These are phyloP conservation scores for Holacanthella duospinosa DNA, from an alignment of 2,888 invertebrate genomes.

Conservation along the genomic window DNA sequence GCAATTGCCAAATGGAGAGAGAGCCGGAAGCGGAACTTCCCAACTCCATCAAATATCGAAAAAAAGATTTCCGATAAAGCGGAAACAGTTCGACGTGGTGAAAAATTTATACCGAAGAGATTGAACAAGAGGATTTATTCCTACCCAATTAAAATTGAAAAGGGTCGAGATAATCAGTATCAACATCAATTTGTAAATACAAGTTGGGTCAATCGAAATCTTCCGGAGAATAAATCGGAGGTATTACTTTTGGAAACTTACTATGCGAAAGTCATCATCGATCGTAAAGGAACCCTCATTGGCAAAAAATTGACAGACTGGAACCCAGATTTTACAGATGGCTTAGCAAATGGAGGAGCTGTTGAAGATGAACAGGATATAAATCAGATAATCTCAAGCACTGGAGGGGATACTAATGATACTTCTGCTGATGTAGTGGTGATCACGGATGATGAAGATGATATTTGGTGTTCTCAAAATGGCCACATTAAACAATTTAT, in stretches of 20 bases:
- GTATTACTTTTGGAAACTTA: conserved; percentile 12
- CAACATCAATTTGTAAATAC: background rate
- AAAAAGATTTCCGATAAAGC: conserved; percentile 51
- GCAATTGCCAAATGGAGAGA: conserved; percentile 74
- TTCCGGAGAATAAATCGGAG: conserved; percentile 5
- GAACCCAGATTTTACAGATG: conserved; percentile 8
- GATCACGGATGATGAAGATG: background rate
- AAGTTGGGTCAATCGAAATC: background rate
- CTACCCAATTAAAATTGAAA: background rate
- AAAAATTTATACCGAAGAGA: conserved; percentile 44
- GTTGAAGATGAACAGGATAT: conserved; percentile 8
- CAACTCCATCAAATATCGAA: conserved; percentile 58
- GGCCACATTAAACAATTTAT: background rate
- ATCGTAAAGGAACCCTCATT: conserved; percentile 8
- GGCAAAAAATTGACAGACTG: conserved; percentile 6
- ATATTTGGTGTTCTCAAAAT: too few species aligned
- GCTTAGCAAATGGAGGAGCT: too few species aligned
- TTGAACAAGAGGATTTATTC: background rate
- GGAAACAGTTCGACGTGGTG: conserved; percentile 63
- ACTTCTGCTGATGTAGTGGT: background rate
- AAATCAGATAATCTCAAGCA: background rate
- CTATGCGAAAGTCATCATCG: conserved; percentile 11
- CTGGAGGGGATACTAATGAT: background rate
- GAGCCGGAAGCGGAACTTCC: conserved; percentile 67
- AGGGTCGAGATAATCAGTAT: background rate